Base-by-base conservation (phyloP, 1,140 invertebrate species). In the Lordiphosa collinella region DNA sequence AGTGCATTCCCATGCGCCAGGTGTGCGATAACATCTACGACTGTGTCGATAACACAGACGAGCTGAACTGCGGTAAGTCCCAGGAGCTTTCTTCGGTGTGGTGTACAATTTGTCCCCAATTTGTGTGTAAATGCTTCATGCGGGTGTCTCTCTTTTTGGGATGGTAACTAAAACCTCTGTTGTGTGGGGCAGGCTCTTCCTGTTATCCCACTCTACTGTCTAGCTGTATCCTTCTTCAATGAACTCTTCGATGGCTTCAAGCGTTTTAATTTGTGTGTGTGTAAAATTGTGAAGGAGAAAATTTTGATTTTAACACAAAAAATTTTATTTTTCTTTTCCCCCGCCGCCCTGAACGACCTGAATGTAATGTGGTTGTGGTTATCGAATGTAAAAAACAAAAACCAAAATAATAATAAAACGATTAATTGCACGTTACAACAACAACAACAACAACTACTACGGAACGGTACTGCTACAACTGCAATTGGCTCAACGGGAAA, bases 41-140 rank as follows among this genome's bases (percentile, higher is more conserved):
- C 90, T 95, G 94, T 90, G 88, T 88, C 58, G 93, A 94, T 90
- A 92, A 92, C 88, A 92, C 92, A 67, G 94, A 94, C 85, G 94
- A 94, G 90, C 90, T 89, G 84, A 91, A 92, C 88, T 94, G 94
- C 91, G 92, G 93, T 94, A 94, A 93, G 92, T 22, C 18, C 49
- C 12, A 34, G 32, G 51, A 25, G 10, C 8, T 8, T 29, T 6
- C 25, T 8, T 29, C 25, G 7, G 25, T 29, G 25, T 29, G 25
- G 25, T 29, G 25, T 29, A 22, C 18, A 22, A 22, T 22, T 8
- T 29, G 25, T 29, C 7, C 25, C 25, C 7, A 8, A 8, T 29
- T 29, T 29, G 1, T 29, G 25, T 29, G 25, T 29, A 5, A 29
- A 29, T 29, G 25, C 25, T 29, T 29, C 25, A 29, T 8, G 25